Conservation (phyloP, 2,888 invertebrate genomes). For the Dryobota labecula region DNA sequence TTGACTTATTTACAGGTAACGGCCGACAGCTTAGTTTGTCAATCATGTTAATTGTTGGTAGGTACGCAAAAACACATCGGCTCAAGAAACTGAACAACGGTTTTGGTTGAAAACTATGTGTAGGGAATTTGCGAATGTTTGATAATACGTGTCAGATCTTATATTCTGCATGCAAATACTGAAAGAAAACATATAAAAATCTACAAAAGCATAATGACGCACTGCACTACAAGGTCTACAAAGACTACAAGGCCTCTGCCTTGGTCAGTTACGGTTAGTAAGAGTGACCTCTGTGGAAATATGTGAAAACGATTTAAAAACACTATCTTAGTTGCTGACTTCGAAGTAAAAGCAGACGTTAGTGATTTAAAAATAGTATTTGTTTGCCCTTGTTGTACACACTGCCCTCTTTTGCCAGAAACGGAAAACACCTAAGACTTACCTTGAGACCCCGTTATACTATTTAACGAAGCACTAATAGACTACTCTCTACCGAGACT, state of each 20-base stretch:
- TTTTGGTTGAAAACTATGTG: not conserved
- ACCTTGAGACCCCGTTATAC: not conserved
- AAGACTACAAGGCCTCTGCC: no score
- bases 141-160: not conserved
- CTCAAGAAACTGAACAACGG: not conserved
- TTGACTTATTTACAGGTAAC: not conserved
- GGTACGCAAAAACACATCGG: not conserved
- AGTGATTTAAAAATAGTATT: not conserved
- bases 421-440: not conserved
- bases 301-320: not conserved
- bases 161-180: not conserved
- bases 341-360: not conserved
- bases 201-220: not conserved
- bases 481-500: not conserved
- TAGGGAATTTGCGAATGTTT: not conserved
- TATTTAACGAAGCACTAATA: not conserved
- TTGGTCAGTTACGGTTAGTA: not conserved
- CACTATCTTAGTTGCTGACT: not conserved
- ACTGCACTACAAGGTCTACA: not conserved
- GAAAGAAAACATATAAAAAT: not conserved
- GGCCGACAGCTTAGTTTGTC: not conserved
- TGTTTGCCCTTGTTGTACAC: not conserved
- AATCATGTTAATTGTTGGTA: not conserved
- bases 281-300: not conserved
- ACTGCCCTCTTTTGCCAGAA: constrained; percentile 7